These are phyloP conservation scores for Australoheros facetus DNA, from an alignment of 2,797 vertebrate genomes.

Conservation along the genomic window DNA sequence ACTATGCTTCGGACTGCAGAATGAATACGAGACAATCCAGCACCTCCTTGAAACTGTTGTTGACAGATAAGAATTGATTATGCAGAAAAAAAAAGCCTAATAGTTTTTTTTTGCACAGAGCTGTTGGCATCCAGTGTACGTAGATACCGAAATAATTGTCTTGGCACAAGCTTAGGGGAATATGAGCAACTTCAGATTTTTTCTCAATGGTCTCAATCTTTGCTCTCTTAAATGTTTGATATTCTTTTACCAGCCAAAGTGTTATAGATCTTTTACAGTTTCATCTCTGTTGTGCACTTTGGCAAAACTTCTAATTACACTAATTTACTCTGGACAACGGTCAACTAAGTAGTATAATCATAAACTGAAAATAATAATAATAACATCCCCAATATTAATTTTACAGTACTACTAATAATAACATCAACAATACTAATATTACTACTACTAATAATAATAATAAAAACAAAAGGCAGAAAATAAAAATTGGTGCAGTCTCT, in stretches of 20 bases:
- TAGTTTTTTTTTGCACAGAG: neutral
- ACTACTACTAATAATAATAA: neutral
- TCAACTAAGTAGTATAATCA: neutral
- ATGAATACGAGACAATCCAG: neutral
- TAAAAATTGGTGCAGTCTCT: neutral
- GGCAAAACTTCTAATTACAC: neutral
- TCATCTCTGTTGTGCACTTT: neutral
- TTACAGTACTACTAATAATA: no score
- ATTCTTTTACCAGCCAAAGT: neutral
- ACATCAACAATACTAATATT: no score
- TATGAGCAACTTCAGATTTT: neutral
- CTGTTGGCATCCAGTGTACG: neutral
- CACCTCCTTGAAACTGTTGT: neutral
- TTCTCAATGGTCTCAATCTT: neutral
- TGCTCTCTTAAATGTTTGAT: neutral
- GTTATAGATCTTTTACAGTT: neutral
- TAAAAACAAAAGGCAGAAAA: neutral
- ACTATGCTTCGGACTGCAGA: neutral
- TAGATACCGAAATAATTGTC: neutral
- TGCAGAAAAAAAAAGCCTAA: neutral
- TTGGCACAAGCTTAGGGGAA: neutral
- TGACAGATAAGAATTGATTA: conserved; percentile 1
- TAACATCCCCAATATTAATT: no score
- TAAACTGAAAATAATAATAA: neutral
- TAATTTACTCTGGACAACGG: neutral